Base-by-base conservation (phyloP, 2,888 invertebrate genomes). In the Fragum sueziense region DNA sequence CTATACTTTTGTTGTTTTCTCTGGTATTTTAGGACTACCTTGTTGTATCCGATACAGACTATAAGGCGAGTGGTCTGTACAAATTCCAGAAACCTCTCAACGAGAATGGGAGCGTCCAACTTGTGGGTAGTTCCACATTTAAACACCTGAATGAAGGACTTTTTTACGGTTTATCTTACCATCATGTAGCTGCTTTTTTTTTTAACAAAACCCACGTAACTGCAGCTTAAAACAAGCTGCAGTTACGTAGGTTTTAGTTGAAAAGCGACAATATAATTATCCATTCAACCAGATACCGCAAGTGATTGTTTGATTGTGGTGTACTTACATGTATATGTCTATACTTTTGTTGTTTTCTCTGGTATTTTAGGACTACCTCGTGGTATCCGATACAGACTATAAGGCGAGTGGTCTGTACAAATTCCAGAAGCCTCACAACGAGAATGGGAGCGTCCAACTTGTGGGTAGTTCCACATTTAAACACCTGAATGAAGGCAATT, bases 1-100 rank as follows among this genome's bases (percentile, higher is more conserved):
- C n/a, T n/a, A n/a, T n/a, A n/a, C n/a, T n/a, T n/a, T n/a, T n/a
- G n/a, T n/a, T n/a, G n/a, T n/a, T n/a, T n/a, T n/a, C n/a, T n/a
- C n/a, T n/a, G n/a, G n/a, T n/a, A n/a, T n/a, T n/a, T n/a, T 61
- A 84, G 84, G 84, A 84, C 27, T 84, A 80, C 47, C 25, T 84
- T 11, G 67, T 84, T 9, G 52, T 84, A 2, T 67, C 79, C 0
- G 84, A 84, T 51, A 74, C 76, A 1, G 7, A 31, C 22, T 84
- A 76, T 52, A 68, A 11, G 27, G 52, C 71, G 0, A 71, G 80
- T 22, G 84, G 84, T 14, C 71, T 84, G 9, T 59, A 68, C 51
- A 80, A 65, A 6, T 74, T 84, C 31, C 75, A 79, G n/a, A 74
- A 74, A 7, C 31, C 34, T 11, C 7, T 1, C 9, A 17, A 29